Percentiles rank a stretch among this genome's conserved stretches.
These are phyloP conservation scores for Arrhopalites spinosus DNA, from an alignment of 2,888 invertebrate genomes.

Conservation along the genomic window DNA sequence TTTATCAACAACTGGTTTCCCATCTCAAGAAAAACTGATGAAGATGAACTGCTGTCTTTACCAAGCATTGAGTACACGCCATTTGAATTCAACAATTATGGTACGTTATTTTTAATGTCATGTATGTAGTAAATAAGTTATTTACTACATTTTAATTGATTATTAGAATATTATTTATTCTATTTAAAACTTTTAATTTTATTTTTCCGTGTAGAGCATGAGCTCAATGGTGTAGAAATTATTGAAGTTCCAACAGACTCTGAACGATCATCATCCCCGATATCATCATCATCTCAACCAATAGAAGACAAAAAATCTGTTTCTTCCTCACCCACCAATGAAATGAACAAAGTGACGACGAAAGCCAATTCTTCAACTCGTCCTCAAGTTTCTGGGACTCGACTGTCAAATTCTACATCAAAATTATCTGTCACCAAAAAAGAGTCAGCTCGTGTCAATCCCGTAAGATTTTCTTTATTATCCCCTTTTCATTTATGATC, in stretches of 20 bases:
- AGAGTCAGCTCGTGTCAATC: not conserved
- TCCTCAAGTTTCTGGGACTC: not conserved
- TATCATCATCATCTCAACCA: not conserved
- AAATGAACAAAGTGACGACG: not conserved
- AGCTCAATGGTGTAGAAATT: slow-evolving; percentile 11
- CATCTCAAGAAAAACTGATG: slow-evolving; percentile 19
- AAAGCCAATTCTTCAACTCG: not conserved
- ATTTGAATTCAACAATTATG: not conserved
- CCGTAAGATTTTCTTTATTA: not conserved
- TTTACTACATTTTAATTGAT: too few species aligned
- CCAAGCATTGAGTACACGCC: not conserved
- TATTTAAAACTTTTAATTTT: too few species aligned
- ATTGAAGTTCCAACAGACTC: slow-evolving; percentile 2
- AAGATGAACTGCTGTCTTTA: not conserved
- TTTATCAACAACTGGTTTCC: slow-evolving; percentile 45
- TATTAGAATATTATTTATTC: too few species aligned
- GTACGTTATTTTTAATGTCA: not conserved
- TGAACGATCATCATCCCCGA: not conserved
- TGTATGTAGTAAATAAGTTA: not conserved
- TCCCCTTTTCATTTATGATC: not conserved
- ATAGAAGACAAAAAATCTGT: not conserved
- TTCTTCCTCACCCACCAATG: not conserved
- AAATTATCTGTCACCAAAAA: too few species aligned
- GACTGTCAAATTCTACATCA: too few species aligned
- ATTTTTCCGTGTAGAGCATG: too few species aligned